phyloP scores from a whole-genome alignment of 2,113 vertebrate genomes.

The Semnornis frantzii region DNA sequence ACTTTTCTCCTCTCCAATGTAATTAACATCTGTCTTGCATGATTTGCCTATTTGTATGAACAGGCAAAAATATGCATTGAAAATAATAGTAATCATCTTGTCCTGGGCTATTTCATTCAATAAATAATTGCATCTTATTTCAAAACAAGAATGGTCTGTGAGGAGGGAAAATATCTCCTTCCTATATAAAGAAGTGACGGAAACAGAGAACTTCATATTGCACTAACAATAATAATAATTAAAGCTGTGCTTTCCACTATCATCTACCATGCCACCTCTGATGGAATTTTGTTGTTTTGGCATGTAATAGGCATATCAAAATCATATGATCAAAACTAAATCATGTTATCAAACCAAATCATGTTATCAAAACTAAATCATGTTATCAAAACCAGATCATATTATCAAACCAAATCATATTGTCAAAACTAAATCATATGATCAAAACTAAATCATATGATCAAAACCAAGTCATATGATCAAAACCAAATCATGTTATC shows the following conservation, averaged over 20 bases:
- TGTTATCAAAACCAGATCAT: no score
- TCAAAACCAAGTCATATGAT: no score
- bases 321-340: background rate
- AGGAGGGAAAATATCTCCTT: background rate
- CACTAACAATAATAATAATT: background rate
- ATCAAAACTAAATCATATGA: no score
- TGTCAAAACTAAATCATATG: no score
- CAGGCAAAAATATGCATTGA: slow-evolving; percentile 30
- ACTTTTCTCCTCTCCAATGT: background rate
- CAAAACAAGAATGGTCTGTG: background rate
- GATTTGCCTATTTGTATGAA: slow-evolving; percentile 11
- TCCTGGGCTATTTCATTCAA: slow-evolving; percentile 16
- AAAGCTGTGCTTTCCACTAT: background rate
- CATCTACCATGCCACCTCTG: background rate
- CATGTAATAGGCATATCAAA: background rate
- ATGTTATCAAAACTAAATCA: no score
- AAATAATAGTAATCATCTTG: slow-evolving; percentile 26
- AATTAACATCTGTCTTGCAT: slow-evolving; percentile 14
- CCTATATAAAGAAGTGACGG: background rate
- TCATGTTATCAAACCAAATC: no score
- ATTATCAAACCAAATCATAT: no score
- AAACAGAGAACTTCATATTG: background rate
- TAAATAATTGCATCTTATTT: slow-evolving; percentile 10
- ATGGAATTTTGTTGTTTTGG: background rate
- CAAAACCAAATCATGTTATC: no score